Evolutionary conservation across 2,113 vertebrate species (phyloP).

Genomic region (Genyomyrus donnyi): DNA sequence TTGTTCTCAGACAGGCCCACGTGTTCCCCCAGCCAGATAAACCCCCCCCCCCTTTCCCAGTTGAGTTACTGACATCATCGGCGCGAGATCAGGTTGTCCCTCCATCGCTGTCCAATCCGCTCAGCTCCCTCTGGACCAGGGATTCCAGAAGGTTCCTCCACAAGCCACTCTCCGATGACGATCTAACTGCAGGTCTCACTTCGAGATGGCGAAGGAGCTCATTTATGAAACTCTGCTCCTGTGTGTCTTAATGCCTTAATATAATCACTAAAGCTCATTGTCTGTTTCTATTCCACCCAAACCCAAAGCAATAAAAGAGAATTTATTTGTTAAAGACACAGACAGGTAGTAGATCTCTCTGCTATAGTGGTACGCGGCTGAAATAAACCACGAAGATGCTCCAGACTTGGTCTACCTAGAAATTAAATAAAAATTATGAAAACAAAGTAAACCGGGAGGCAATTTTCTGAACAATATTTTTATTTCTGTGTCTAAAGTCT

Average conservation of each 20-base stretch:
- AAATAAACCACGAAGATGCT: neutral
- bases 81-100: neutral
- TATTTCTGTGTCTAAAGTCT: neutral
- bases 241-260: neutral
- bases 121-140: neutral
- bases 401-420: neutral
- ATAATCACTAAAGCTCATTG: neutral
- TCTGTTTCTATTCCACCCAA: neutral
- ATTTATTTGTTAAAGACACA: neutral
- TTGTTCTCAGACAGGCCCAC: neutral
- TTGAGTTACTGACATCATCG: neutral
- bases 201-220: neutral
- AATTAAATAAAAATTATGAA: neutral
- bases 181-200: neutral
- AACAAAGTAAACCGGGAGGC: neutral
- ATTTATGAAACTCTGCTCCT: neutral
- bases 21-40: neutral
- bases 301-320: neutral
- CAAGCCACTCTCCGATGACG: neutral
- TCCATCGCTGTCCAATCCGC: neutral
- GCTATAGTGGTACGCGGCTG: neutral
- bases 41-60: neutral
- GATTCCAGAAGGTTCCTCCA: neutral
- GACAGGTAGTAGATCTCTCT: neutral
- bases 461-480: neutral